Conservation (phyloP, 2,113 vertebrate genomes). For the Thryonomys swinderianus region DNA sequence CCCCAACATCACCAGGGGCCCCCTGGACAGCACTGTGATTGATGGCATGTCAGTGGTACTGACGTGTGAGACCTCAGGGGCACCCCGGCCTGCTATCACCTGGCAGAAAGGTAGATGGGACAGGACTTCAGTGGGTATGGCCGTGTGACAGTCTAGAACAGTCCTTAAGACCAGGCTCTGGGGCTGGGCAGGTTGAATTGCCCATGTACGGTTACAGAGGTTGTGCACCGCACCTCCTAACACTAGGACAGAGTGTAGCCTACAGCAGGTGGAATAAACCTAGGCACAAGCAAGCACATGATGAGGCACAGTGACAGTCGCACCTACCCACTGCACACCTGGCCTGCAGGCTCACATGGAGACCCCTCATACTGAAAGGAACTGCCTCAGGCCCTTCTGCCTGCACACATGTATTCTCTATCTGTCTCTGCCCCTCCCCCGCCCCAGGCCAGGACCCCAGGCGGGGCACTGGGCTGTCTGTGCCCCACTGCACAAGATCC, state of each 20-base stretch:
- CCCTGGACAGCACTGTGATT: slow-evolving; percentile 97
- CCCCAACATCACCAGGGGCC: slow-evolving; percentile 97
- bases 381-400: background rate
- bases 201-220: background rate
- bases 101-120: slow-evolving; percentile 95
- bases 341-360: accelerated
- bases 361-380: background rate
- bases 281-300: too few species aligned
- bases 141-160: accelerated
- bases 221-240: too few species aligned
- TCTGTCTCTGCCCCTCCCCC: background rate
- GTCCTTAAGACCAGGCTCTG: background rate
- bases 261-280: background rate
- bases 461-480: background rate
- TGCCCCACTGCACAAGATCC: background rate
- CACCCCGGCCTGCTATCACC: slow-evolving; percentile 96
- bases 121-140: background rate
- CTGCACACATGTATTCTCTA: background rate
- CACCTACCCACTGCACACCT: accelerated
- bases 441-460: background rate
- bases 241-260: background rate
- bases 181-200: background rate
- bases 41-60: slow-evolving; percentile 96
- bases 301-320: background rate
- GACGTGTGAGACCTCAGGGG: slow-evolving; percentile 96